Conservation (phyloP, 2,797 vertebrate genomes). For the Centropyge bicolor region DNA sequence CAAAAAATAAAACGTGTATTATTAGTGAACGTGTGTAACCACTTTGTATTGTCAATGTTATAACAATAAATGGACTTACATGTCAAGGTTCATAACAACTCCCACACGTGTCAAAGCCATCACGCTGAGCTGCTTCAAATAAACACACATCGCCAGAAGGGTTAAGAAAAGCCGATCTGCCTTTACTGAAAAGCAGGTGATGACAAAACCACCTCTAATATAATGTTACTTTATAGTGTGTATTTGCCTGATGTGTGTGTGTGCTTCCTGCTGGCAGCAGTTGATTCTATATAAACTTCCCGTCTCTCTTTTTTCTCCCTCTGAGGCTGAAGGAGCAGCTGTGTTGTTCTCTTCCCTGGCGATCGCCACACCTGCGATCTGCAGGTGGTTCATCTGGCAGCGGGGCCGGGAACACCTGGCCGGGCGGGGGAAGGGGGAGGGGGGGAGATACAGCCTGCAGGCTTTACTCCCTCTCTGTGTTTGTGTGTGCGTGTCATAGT, state of each 20-base stretch:
- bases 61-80: background rate
- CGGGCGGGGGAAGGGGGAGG: too few relatives aligned
- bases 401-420: slow-evolving; percentile 88
- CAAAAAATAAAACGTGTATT: too few relatives aligned
- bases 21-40: background rate
- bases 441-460: slow-evolving; percentile 76
- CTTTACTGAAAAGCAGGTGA: slow-evolving; percentile 18
- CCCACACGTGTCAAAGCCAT: slow-evolving; percentile 7
- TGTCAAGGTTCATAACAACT: slow-evolving; percentile 16
- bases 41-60: slow-evolving; percentile 14
- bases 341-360: slow-evolving; percentile 86
- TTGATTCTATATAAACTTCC: slow-evolving; percentile 70
- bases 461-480: slow-evolving; percentile 54
- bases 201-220: slow-evolving; percentile 39
- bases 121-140: slow-evolving; percentile 12
- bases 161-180: slow-evolving; percentile 33
- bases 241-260: slow-evolving; percentile 40
- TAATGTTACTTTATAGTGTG: slow-evolving; percentile 37
- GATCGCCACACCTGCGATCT: slow-evolving; percentile 88
- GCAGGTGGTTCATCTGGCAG: slow-evolving; percentile 92
- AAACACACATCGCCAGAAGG: slow-evolving; percentile 22
- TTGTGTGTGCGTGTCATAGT: slow-evolving; percentile 48
- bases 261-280: slow-evolving; percentile 63
- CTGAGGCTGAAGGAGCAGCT: slow-evolving; percentile 85
- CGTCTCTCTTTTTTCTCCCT: slow-evolving; percentile 65